Conservation (phyloP, 1,140 invertebrate species). For the Scylla paramamosain region DNA sequence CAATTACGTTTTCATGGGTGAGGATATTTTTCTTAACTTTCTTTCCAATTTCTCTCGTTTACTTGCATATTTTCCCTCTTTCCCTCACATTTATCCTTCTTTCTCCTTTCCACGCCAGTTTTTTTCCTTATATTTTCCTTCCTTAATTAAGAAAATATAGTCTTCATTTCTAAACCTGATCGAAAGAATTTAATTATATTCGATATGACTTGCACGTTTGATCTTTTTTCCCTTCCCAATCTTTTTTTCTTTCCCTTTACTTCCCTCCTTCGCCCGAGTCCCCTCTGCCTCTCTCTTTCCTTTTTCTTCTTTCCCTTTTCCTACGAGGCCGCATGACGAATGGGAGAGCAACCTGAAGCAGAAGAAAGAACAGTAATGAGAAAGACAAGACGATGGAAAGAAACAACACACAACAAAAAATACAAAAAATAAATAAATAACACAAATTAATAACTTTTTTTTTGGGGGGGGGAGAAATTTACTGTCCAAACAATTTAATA, state of each 20-base stretch:
- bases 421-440: too few species aligned
- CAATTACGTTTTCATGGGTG: background rate
- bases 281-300: background rate
- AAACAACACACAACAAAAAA: background rate
- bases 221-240: background rate
- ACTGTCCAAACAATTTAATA: background rate
- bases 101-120: background rate
- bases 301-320: constrained; percentile 2
- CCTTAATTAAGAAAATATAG: background rate
- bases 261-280: background rate
- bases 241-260: background rate
- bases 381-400: background rate
- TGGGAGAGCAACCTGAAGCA: background rate
- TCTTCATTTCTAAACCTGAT: background rate
- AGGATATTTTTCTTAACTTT: too few species aligned
- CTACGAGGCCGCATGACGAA: background rate
- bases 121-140: background rate
- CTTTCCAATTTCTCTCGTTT: background rate
- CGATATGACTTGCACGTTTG: background rate
- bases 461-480: too few species aligned
- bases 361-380: background rate
- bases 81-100: background rate
- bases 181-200: background rate
- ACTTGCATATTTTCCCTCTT: background rate
- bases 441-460: too few species aligned